A percentile compares a stretch with the other conserved stretches of the same genome.
phyloP scores from a whole-genome alignment of 2,797 vertebrate species.

The Chelidonichthys spinosus region DNA sequence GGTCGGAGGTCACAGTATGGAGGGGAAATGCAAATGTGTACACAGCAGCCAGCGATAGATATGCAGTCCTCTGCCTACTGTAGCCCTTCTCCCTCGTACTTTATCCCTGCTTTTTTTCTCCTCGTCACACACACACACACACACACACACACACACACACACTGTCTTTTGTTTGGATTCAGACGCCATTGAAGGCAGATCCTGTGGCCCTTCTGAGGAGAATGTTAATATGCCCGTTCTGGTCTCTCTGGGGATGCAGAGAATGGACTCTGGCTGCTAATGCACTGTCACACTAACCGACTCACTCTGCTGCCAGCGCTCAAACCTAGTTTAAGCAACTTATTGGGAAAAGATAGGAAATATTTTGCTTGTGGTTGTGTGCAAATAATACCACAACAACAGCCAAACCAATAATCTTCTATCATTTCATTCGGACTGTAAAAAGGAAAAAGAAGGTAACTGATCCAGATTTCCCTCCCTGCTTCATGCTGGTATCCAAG shows the following conservation, averaged over 20 bases:
- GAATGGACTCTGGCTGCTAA: constrained; percentile 81
- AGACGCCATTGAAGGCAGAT: constrained; percentile 83
- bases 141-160: constrained; percentile 54
- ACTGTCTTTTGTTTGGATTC: constrained; percentile 82
- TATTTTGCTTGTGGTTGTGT: not conserved
- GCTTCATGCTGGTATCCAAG: not conserved
- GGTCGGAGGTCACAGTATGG: not conserved
- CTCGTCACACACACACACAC: constrained; percentile 48
- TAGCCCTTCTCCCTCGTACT: constrained; percentile 38
- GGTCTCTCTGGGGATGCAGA: constrained; percentile 74
- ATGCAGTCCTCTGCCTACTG: constrained; percentile 43
- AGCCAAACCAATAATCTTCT: not conserved
- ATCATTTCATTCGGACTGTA: not conserved
- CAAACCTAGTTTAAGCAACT: constrained; percentile 12
- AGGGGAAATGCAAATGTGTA: constrained; percentile 23
- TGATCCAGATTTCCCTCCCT: not conserved
- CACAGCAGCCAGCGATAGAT: constrained; percentile 10
- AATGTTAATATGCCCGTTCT: constrained; percentile 83
- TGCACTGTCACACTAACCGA: constrained; percentile 74
- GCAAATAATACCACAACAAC: too few relatives aligned
- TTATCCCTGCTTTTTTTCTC: constrained; percentile 53
- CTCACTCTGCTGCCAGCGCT: constrained; percentile 31
- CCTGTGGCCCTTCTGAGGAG: constrained; percentile 80
- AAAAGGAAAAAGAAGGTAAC: not conserved
- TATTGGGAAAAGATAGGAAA: not conserved